Evolutionary conservation across 2,888 invertebrate species (phyloP).

Genomic region (Apamea sordens): DNA sequence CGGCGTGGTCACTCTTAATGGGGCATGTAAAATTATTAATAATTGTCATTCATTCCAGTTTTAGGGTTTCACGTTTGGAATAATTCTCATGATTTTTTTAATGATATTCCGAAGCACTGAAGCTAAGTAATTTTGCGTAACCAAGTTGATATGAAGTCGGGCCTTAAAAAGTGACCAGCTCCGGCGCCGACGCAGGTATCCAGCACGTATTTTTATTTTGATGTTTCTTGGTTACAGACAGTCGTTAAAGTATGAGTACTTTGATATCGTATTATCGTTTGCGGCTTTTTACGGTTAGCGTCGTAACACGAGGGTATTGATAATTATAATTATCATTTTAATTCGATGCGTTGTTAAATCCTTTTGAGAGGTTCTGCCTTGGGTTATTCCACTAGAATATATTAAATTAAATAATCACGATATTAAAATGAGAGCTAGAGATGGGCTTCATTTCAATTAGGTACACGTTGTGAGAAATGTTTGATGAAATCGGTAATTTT

Average conservation of each 20-base stretch:
- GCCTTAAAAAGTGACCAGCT: conserved; percentile 8
- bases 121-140: conserved; percentile 35
- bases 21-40: conserved; percentile 82
- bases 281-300: conserved; percentile 25
- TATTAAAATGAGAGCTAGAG: background rate
- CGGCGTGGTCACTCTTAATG: conserved; percentile 77
- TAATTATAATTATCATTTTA: conserved; percentile 21
- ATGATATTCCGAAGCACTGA: conserved; percentile 14
- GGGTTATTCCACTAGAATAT: background rate
- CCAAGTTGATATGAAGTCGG: conserved; percentile 12
- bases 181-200: conserved; percentile 21
- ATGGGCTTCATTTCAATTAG: background rate
- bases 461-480: background rate
- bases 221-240: conserved; percentile 31
- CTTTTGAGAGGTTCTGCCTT: background rate
- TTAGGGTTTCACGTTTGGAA: conserved; percentile 47
- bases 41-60: conserved; percentile 68
- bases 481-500: background rate
- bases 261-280: conserved; percentile 45
- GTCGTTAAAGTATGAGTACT: conserved; percentile 41
- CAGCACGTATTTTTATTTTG: conserved; percentile 44
- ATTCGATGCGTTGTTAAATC: conserved; percentile 9
- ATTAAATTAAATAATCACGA: background rate
- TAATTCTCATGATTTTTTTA: conserved; percentile 45
- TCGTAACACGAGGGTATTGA: conserved; percentile 17